Base-by-base conservation (phyloP, 1,140 invertebrate genomes). In the Drosophila watanabei region DNA sequence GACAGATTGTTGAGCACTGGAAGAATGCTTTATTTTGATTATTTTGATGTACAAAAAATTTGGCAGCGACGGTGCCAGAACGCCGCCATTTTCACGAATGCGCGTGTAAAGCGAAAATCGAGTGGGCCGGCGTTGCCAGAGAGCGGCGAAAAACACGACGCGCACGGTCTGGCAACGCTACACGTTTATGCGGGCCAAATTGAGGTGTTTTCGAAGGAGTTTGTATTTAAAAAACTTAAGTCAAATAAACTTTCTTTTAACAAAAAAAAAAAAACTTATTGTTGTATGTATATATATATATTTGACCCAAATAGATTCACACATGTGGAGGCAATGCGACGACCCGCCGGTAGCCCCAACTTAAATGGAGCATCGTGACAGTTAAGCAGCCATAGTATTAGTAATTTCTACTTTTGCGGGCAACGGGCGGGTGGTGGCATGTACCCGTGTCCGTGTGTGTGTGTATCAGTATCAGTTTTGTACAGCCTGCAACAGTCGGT, bases 61-160 rank as follows among this genome's bases (percentile, higher is more conserved):
- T 97, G 94, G 96, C 96, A 95, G 88, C 83, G 73, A 91, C 79
- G 59, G 75, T 79, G 65, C 79, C 63, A 87, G 76, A 84, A 85
- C 91, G 97, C 97, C 97, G 97, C 97, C 97, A 98, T 98, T 98
- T 98, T 98, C 95, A 95, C 94, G 94, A 95, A 95, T 96, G 95
- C 94, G 95, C 79, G 82, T 89, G 72, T 63, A 89, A 91, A 92
- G 83, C 81, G 84, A 78, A 73, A 75, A 69, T 75, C 75, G 75
- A 71, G 79, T 68, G 51, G 57, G 54, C 56, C 37, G 48, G 66
- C 69, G 75, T 71, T 85, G 75, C 82, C 66, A 72, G 63, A 90
- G 49, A 28, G 37, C 45, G 11, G 24, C 28, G 35, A 60, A 52
- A 71, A 68, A 41, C 62, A 32, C 43, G 30, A 56, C n/a, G 24